Evolutionary conservation across 1,140 invertebrate species (phyloP).

Genomic region (Brachionus rubens): DNA sequence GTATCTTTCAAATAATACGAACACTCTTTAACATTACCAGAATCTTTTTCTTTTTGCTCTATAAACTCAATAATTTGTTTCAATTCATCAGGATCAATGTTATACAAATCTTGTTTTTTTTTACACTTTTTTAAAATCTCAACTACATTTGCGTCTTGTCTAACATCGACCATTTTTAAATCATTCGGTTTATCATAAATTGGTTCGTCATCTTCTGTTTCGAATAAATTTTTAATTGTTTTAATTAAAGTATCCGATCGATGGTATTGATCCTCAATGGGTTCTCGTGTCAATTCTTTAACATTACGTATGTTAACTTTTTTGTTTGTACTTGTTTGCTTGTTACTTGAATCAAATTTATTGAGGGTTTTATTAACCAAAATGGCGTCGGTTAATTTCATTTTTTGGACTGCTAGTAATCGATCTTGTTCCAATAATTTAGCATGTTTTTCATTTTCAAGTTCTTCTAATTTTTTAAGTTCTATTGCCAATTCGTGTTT

Average conservation of each 20-base stretch:
- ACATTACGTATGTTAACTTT: too few species aligned
- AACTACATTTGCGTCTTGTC: background rate
- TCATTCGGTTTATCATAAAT: conserved; percentile 22
- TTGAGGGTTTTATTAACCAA: background rate
- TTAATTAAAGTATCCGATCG: background rate
- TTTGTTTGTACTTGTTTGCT: too few species aligned
- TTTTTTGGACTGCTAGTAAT: background rate
- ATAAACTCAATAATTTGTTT: conserved; percentile 7
- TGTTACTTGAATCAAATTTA: background rate
- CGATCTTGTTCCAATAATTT: background rate
- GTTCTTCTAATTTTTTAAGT: background rate
- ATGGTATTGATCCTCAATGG: background rate
- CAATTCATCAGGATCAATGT: background rate
- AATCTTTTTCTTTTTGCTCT: conserved; percentile 2
- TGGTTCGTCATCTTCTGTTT: background rate
- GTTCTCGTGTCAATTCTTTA: too few species aligned
- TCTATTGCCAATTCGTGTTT: background rate
- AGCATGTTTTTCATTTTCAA: background rate
- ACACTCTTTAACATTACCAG: background rate
- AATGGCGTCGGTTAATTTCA: background rate
- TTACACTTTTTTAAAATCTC: background rate
- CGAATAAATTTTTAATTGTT: background rate
- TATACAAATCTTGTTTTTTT: background rate
- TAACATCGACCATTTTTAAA: background rate
- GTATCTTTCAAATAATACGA: background rate